Base-by-base conservation (phyloP, 2,797 vertebrate genomes). In the Spinus pinus region DNA sequence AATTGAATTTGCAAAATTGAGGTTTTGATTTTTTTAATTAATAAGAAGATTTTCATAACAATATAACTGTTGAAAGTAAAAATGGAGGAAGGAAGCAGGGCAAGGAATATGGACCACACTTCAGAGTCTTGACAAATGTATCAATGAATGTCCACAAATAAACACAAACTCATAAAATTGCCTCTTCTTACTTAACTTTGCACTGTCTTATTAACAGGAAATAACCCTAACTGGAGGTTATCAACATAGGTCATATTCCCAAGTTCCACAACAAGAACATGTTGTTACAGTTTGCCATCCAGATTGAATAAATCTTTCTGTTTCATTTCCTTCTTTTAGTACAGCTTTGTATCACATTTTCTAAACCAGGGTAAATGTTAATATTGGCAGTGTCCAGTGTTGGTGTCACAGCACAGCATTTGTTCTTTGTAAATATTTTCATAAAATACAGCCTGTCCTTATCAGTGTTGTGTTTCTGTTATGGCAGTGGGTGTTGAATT, bases 191-290 rank as follows among this genome's bases (percentile, higher is more conserved):
- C 66, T 93, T 86, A 87, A 77, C 72, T 94, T 92, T 56, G 57
- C 35, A 79, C 78, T 90, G 57, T 83, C 54, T 75, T 82, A 56
- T 70, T 92, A 92, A 80, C 80, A 82, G 92, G 93, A 96, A 96
- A 81, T 91, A 92, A 78, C 91, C 80, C 70, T 91, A 81, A 79
- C 58, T 74, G 66, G 72, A 94, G 87, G 81, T 93, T 93, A 93
- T 93, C 89, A 13, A 51, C 69, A 33, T 41, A 53, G 94, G 91
- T 86, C 91, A 60, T 93, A 88, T 88, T 94, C 88, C 90, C 86
- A 95, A 90, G 86, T 92, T 95, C 89, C 88, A 92, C 74, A 88
- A 85, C n/a, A 72, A 93, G 95, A 96, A 95, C 95, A 95, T 95
- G 64, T 94, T 97, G 60, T 96, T 96, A 85, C 66, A 73, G 50